Conservation (phyloP, 2,797 vertebrate genomes). For the Coluber constrictor region DNA sequence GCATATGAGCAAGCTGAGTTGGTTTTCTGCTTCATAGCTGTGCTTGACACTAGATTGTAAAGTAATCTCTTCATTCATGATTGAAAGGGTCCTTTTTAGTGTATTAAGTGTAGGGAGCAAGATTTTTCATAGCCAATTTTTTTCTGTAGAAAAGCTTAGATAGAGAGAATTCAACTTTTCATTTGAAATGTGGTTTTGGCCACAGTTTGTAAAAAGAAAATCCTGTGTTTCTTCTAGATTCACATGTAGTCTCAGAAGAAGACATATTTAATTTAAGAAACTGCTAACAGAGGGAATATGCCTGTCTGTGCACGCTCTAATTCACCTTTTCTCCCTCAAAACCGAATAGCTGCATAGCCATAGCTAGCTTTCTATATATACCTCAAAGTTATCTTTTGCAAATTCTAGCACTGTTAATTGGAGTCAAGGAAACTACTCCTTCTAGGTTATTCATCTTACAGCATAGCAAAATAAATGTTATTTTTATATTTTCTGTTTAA, state of each 20-base stretch:
- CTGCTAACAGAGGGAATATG: neutral
- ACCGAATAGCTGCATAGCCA: neutral
- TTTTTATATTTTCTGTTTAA: constrained; percentile 6
- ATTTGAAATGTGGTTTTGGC: neutral
- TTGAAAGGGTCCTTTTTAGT: neutral
- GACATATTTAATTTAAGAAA: neutral
- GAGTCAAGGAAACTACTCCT: constrained; percentile 1
- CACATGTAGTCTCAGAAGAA: neutral
- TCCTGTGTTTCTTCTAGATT: neutral
- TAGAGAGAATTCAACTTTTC: neutral
- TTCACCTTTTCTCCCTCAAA: neutral
- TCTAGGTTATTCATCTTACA: neutral
- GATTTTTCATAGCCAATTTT: neutral
- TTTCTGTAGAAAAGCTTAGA: neutral
- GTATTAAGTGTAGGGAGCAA: neutral
- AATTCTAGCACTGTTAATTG: constrained; percentile 4
- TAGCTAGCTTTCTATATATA: neutral
- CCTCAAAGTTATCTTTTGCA: neutral
- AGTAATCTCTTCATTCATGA: neutral
- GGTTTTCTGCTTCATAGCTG: neutral
- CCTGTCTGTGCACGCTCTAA: neutral
- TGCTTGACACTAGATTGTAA: neutral
- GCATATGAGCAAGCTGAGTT: neutral
- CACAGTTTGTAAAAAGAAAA: neutral
- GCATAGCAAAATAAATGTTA: neutral